phyloP scores from a whole-genome alignment of 2,113 vertebrate genomes.

The Falco punctatus region DNA sequence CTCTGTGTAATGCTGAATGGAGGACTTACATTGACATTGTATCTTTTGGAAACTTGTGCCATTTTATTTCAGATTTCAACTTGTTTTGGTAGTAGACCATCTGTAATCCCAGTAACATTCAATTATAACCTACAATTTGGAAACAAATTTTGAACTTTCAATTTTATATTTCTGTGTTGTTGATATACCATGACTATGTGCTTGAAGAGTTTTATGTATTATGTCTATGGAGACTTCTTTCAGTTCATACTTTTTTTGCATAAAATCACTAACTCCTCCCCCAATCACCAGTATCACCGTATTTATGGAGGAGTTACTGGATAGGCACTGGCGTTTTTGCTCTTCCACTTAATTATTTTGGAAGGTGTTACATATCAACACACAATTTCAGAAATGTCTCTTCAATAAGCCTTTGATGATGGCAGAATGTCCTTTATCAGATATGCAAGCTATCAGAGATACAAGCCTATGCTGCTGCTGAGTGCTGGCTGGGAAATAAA shows the following conservation, averaged over 20 bases:
- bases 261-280: neutral
- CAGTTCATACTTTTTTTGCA: neutral
- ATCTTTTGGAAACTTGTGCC: neutral
- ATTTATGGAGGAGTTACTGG: neutral
- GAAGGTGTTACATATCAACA: neutral
- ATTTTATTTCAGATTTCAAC: neutral
- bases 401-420: neutral
- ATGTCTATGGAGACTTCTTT: neutral
- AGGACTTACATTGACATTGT: neutral
- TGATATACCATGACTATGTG: neutral
- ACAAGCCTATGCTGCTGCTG: neutral
- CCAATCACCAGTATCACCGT: rapidly evolving
- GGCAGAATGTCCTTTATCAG: neutral
- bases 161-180: neutral
- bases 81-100: neutral
- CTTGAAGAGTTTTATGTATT: neutral
- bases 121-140: neutral
- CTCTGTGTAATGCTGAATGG: neutral
- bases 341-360: neutral
- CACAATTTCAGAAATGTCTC: neutral
- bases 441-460: neutral
- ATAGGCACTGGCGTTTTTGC: neutral
- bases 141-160: neutral
- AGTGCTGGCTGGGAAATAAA: neutral
- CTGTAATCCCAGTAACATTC: neutral